These are phyloP conservation scores for Pseudolycoriella hygida DNA, from an alignment of 2,888 invertebrate species.

Conservation along the genomic window DNA sequence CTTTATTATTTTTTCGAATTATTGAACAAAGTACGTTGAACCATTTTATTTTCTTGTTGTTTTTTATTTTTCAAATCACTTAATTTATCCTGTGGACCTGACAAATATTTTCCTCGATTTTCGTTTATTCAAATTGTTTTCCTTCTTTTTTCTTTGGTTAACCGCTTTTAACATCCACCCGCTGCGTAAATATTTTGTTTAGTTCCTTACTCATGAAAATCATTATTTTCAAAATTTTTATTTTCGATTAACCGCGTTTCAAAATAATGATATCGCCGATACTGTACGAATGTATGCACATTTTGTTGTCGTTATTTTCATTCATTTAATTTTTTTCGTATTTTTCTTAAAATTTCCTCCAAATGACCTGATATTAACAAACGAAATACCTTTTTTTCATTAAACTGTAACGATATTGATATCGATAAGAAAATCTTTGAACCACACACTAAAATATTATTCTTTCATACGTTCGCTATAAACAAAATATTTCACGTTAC, in stretches of 20 bases:
- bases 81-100: no score
- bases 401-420: neutral
- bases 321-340: neutral
- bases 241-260: neutral
- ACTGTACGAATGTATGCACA: no score
- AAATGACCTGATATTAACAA: neutral
- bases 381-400: neutral
- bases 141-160: neutral
- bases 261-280: no score
- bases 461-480: neutral
- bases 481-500: neutral
- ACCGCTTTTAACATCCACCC: neutral
- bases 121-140: no score
- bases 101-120: no score
- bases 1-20: no score
- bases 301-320: no score
- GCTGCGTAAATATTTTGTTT: neutral
- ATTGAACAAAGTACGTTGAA: no score
- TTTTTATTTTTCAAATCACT: no score
- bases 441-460: neutral
- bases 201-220: constrained; percentile 1
- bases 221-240: neutral
- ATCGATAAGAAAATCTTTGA: neutral
- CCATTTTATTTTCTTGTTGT: no score
- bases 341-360: neutral